Evolutionary conservation across 1,140 invertebrate species (phyloP), one percentile per base, ranked within the genome.

Genomic region (Lordiphosa collinella): DNA sequence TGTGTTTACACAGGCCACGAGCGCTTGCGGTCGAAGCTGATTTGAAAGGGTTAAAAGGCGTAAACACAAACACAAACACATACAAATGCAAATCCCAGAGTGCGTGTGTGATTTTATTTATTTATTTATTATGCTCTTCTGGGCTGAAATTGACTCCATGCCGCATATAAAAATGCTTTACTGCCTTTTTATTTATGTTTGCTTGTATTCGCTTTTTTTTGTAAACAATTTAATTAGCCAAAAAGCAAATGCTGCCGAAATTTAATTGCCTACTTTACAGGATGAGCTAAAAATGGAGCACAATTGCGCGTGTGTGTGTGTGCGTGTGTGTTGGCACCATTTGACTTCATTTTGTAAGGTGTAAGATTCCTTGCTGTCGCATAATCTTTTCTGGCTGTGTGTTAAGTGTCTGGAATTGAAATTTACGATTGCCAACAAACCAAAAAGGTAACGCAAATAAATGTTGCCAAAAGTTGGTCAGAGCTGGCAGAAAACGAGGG

Each of bases 1-100:
- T 82, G 76, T 82, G 78, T 82, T 82, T 82, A 84, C 76, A 82
- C 72, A 76, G 63, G 66, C 76, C 79, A 71, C 76, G 76, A 84
- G 71, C 76, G 41, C 58, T 71, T 82, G 78, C 78, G 76, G 76
- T 80, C 56, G 69, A 67, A 69, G 73, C 68, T 82, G 76, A 80
- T 76, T 76, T 74, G 62, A 82, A 82, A 76, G 76, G 76, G 76
- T 82, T 80, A 82, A 76, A 80, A 75, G 76, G 76, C 76, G 71
- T 76, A 82, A 75, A 72, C 71, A 80, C 52, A 56, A 40, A 65
- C 48, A 36, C 11, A 37, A 47, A 40, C 35, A 36, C 35, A 56
- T 34, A 50, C 35, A 43, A 22, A 50, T 40, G 13, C 29, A 18
- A 25, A 36, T 38, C n/a, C 34, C 16, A 29, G 35, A 14, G 14